Evolutionary conservation across 2,113 vertebrate genomes (phyloP), one percentile per base, ranked within the genome.

Genomic region (Emydura subglobosa): DNA sequence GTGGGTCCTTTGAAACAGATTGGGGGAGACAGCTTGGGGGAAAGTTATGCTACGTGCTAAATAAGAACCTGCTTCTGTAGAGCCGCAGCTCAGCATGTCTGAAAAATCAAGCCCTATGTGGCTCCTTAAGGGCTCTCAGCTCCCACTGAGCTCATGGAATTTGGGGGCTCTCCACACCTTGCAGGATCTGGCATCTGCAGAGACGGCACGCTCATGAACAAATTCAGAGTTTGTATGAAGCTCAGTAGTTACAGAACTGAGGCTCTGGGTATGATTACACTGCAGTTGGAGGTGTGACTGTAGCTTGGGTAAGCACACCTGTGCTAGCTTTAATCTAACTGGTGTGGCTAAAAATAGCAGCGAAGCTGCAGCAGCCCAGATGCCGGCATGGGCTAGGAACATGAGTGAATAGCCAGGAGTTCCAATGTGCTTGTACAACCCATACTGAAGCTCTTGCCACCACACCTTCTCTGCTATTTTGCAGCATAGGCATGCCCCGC

Each of bases 111-210:
- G 55, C 4, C 44, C 85, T 82, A 47, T n/a, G 4, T 6, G 1
- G 44, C 39, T 44, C 31, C 44, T 13, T 1, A 6, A 22, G 0
- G 1, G 0, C 17, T 39, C 81, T 0, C 1, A 39, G 22, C 61
- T 39, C 47, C 79, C 3, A 44, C 22, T 1, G 29, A 27, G 83
- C 61, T 83, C 55, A 14, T 3, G 17, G 79, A n/a, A 8, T 78
- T 78, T 78, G 25, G 29, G 10, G 86, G 54, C 81, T 11, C n/a
- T 27, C 51, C 12, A 72, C 86, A 54, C 72, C 89, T 55, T 12
- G 16, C 11, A n/a, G 7, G 14, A 54, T 1, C 1, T 0, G 13
- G 42, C 61, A 8, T 44, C 0, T 4, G 2, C 27, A 8, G 21
- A 50, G 7, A 16, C 13, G 1, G 0, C 49, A n/a, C 9, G 2